These are phyloP conservation scores for Gymnopithys bicolor DNA, from an alignment of 2,797 vertebrate species.

Conservation along the genomic window DNA sequence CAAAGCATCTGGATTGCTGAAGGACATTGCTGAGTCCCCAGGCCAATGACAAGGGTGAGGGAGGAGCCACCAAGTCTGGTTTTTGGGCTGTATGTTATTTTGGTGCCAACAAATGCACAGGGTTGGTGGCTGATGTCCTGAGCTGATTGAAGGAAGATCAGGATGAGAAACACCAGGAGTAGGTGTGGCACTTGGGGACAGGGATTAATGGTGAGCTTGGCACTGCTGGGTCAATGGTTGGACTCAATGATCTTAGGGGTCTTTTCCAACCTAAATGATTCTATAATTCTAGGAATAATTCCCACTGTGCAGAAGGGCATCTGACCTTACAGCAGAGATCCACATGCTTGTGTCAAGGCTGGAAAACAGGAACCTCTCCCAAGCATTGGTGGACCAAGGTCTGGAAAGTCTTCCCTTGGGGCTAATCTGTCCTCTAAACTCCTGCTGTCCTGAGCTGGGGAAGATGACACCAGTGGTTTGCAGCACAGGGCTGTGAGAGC, in stretches of 20 bases:
- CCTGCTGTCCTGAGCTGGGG: not conserved
- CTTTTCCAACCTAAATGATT: not conserved
- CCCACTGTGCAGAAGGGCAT: not conserved
- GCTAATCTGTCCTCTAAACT: no score
- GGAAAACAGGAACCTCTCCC: not conserved
- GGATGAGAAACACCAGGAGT: not conserved
- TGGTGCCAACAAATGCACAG: not conserved
- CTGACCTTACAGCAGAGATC: not conserved
- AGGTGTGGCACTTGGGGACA: not conserved
- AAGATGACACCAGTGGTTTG: not conserved
- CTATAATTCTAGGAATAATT: not conserved
- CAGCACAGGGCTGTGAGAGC: not conserved
- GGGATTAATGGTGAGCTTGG: not conserved
- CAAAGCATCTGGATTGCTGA: not conserved
- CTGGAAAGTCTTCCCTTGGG: not conserved
- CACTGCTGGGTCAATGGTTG: not conserved
- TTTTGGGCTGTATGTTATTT: not conserved
- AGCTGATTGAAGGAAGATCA: not conserved
- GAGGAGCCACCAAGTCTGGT: not conserved
- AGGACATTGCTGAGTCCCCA: not conserved
- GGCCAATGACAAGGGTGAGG: not conserved
- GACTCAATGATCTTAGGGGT: not conserved
- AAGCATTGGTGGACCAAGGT: not conserved
- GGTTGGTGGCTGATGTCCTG: not conserved
- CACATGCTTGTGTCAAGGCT: fast-evolving